phyloP scores from a whole-genome alignment of 1,140 invertebrate genomes.

The Drepana arcuata region DNA sequence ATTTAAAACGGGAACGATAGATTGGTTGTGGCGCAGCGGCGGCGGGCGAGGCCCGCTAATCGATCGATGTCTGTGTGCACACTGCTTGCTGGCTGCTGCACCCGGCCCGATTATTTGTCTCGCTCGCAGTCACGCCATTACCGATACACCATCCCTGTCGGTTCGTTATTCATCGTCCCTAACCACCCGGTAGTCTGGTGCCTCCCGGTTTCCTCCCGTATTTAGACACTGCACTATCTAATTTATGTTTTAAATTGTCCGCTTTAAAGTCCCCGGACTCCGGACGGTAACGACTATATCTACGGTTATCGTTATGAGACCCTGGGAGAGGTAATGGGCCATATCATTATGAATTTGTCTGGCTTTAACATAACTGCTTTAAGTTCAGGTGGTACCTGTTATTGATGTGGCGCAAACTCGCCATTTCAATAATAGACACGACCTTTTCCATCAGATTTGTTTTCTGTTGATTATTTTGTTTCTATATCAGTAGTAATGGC shows the following conservation, averaged over 20 bases:
- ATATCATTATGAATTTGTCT: slow-evolving; percentile 57
- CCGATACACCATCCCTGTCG: slow-evolving; percentile 46
- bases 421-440: slow-evolving; percentile 6
- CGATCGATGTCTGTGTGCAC: slow-evolving; percentile 63
- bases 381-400: slow-evolving; percentile 34
- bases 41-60: slow-evolving; percentile 49
- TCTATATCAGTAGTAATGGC: slow-evolving; percentile 9
- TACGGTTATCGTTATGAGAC: slow-evolving; percentile 39
- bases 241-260: slow-evolving; percentile 64
- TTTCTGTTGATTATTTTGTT: slow-evolving; percentile 8
- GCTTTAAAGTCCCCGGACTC: slow-evolving; percentile 36
- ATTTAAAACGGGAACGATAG: slow-evolving; percentile 51
- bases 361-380: too few relatives aligned
- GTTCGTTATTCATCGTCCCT: slow-evolving; percentile 58
- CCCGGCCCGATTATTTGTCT: slow-evolving; percentile 42
- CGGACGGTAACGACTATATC: slow-evolving; percentile 36
- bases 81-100: slow-evolving; percentile 47
- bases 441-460: slow-evolving; percentile 9
- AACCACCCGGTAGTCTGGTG: slow-evolving; percentile 60
- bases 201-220: slow-evolving; percentile 54
- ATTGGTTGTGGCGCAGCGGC: slow-evolving; percentile 44
- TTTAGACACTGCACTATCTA: slow-evolving; percentile 65
- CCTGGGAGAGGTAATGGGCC: slow-evolving; percentile 37
- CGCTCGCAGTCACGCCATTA: slow-evolving; percentile 23
- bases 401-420: slow-evolving; percentile 26